These are phyloP conservation scores for Alosa alosa DNA, from an alignment of 2,113 vertebrate species.

Conservation along the genomic window DNA sequence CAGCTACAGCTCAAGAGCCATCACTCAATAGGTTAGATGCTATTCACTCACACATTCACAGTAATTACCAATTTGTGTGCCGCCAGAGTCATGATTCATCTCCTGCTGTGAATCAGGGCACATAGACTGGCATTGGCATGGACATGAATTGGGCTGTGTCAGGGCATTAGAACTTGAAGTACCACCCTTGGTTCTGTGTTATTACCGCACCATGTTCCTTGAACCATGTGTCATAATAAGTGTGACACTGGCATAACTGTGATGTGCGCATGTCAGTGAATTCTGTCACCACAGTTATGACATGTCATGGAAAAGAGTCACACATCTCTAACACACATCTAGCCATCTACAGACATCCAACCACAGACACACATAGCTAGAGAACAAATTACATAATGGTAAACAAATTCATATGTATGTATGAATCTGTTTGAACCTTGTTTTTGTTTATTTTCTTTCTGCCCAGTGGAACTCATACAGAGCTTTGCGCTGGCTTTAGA, in stretches of 20 bases:
- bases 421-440: too few species aligned
- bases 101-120: neutral
- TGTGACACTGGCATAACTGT: neutral
- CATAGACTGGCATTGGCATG: neutral
- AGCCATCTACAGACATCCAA: too few species aligned
- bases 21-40: neutral
- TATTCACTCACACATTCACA: constrained; percentile 7
- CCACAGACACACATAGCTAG: too few species aligned
- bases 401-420: too few species aligned
- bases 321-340: too few species aligned
- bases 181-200: neutral
- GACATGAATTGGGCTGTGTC: neutral
- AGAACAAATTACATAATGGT: too few species aligned
- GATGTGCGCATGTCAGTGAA: neutral
- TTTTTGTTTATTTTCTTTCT: too few species aligned
- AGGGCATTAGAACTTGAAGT: neutral
- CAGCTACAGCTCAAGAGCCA: neutral
- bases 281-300: neutral
- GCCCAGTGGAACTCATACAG: too few species aligned
- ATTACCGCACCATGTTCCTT: neutral
- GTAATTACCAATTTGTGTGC: neutral
- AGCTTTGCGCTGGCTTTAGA: too few species aligned
- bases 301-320: neutral
- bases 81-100: neutral
- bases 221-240: neutral